A percentile compares a stretch with the other conserved stretches of the same genome.
These are phyloP conservation scores for Philaenus spumarius DNA, from an alignment of 1,140 invertebrate species.

Conservation along the genomic window DNA sequence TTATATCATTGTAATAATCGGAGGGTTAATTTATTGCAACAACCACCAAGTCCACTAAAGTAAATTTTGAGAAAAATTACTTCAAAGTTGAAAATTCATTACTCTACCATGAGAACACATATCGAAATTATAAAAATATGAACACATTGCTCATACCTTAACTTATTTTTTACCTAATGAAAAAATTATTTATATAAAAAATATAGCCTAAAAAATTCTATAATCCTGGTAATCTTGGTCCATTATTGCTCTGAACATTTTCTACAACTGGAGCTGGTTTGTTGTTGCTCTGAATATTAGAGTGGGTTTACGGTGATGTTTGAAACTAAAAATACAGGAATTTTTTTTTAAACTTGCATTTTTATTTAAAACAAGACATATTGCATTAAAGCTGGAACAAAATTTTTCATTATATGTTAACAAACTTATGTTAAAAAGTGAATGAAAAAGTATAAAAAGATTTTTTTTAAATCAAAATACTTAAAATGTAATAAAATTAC, in stretches of 20 bases:
- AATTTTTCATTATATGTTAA: background rate
- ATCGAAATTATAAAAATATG: background rate
- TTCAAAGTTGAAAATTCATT: constrained; percentile 6
- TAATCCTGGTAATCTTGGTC: background rate
- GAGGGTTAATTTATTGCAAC: too few species aligned
- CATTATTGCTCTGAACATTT: constrained; percentile 8
- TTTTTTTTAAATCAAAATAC: background rate
- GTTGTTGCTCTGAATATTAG: background rate
- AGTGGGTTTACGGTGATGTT: background rate
- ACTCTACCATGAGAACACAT: background rate
- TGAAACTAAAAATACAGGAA: background rate
- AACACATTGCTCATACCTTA: background rate
- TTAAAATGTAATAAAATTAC: too few species aligned
- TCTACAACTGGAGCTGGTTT: background rate
- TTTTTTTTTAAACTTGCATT: background rate
- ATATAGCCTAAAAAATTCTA: background rate
- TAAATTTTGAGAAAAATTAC: too few species aligned
- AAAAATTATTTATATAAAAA: constrained; percentile 1
- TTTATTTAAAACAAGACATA: background rate
- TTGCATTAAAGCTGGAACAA: background rate
- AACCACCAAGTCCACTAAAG: constrained; percentile 2
- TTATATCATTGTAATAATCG: too few species aligned
- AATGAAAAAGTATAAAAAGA: too few species aligned
- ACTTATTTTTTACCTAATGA: background rate
- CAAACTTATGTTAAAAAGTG: too few species aligned